These are phyloP conservation scores for Aelia acuminata DNA, from an alignment of 2,888 invertebrate species.

Conservation along the genomic window DNA sequence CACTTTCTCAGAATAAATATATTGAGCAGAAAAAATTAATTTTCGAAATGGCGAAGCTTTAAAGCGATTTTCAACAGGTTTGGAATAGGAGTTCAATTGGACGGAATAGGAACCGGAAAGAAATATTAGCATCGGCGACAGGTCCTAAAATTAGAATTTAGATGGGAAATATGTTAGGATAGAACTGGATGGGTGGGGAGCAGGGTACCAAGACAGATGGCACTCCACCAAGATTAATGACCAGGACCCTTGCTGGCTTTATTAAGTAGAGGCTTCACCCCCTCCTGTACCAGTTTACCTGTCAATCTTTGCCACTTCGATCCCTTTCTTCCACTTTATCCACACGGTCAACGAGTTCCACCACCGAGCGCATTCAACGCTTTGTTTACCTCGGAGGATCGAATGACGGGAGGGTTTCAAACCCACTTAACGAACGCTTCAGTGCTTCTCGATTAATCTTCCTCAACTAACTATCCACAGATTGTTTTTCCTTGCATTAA, in stretches of 20 bases:
- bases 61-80: neutral
- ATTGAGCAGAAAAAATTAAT: neutral
- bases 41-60: neutral
- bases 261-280: neutral
- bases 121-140: neutral
- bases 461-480: too few relatives aligned
- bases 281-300: neutral
- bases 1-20: too few relatives aligned
- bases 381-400: neutral
- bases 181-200: neutral
- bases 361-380: neutral
- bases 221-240: conserved; percentile 11
- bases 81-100: neutral
- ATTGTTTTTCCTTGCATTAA: too few relatives aligned
- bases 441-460: too few relatives aligned
- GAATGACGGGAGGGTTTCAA: neutral
- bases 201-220: conserved; percentile 2
- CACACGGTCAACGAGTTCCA: neutral
- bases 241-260: neutral
- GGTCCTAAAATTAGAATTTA: conserved; percentile 24
- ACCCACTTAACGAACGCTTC: too few relatives aligned
- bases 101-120: neutral
- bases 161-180: neutral
- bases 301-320: conserved; percentile 18
- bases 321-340: neutral